Base-by-base conservation (phyloP, 2,888 invertebrate species). In the Maniola hyperantus region DNA sequence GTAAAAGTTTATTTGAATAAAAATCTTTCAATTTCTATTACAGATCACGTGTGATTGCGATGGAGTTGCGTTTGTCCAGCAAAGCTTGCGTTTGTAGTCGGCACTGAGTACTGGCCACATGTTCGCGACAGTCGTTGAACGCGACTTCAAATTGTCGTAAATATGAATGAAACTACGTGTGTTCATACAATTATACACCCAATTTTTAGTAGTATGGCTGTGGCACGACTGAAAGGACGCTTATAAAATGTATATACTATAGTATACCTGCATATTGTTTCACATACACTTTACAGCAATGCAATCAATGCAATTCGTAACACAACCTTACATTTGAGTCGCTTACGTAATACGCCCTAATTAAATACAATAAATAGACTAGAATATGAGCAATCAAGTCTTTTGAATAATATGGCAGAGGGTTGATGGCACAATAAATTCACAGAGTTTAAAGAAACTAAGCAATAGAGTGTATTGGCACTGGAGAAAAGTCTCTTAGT, bases 321-420 rank as follows among this genome's bases (percentile, higher is more conserved):
- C 62, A 67, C 59, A 64, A 42, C 59, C 48, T 67, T 44, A 61
- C 15, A 51, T 42, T 64, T 42, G 60, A 64, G 63, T 60, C n/a
- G 51, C 58, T 68, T 67, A 70, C 58, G 66, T 68, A 66, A 68
- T 64, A 69, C 67, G 65, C 50, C 51, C 71, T 71, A 71, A 73
- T 71, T 68, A 69, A 79, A 75, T 74, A 78, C 74, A 79, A 78
- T 77, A 84, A 87, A 85, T 87, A 91, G 91, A 92, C 91, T 92
- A 92, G 91, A 91, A 88, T 82, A 89, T 92, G 91, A 92, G 91
- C 91, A 91, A 90, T 85, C 84, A 83, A 87, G 85, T 86, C 84
- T 87, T 83, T 78, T 80, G 81, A 78, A 80, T 46, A 76, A 80
- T 84, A 90, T 89, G 89, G 89, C 89, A 85, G 80, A 83, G 79